Percentiles rank a stretch among this genome's conserved stretches.
These are phyloP conservation scores for Drosophila cracens DNA, from an alignment of 2,888 invertebrate species.

Conservation along the genomic window DNA sequence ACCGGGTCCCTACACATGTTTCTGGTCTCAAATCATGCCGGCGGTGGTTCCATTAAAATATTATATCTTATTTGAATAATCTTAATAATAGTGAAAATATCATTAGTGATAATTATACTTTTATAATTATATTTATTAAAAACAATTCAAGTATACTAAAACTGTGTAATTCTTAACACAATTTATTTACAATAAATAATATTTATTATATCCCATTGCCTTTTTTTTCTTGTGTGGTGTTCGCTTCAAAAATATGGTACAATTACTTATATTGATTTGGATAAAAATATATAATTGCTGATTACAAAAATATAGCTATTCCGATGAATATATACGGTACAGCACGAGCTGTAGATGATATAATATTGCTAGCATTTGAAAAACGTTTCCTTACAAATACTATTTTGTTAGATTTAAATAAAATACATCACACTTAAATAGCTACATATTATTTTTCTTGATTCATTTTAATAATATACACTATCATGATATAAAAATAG, in stretches of 20 bases:
- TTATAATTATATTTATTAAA: not conserved
- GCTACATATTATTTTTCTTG: not conserved
- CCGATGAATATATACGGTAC: not conserved
- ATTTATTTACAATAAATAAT: not conserved
- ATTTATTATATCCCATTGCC: not conserved
- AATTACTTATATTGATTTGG: not conserved
- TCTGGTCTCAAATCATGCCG: slow-evolving; percentile 46
- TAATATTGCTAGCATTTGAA: not conserved
- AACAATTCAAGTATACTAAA: not conserved
- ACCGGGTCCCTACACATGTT: slow-evolving; percentile 34
- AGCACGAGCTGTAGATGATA: not conserved
- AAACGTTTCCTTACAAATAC: not conserved
- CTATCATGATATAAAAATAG: not conserved
- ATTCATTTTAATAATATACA: too few species aligned
- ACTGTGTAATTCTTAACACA: not conserved
- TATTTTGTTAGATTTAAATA: not conserved
- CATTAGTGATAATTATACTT: not conserved
- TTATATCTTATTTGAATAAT: not conserved
- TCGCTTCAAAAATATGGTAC: not conserved
- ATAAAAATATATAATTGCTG: not conserved
- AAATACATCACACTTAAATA: not conserved
- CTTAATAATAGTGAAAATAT: not conserved
- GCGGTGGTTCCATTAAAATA: slow-evolving; percentile 42
- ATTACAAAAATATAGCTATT: not conserved
- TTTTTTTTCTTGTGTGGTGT: not conserved